Conservation (phyloP, 2,797 vertebrate species). For the Hephaestus fuliginosus region DNA sequence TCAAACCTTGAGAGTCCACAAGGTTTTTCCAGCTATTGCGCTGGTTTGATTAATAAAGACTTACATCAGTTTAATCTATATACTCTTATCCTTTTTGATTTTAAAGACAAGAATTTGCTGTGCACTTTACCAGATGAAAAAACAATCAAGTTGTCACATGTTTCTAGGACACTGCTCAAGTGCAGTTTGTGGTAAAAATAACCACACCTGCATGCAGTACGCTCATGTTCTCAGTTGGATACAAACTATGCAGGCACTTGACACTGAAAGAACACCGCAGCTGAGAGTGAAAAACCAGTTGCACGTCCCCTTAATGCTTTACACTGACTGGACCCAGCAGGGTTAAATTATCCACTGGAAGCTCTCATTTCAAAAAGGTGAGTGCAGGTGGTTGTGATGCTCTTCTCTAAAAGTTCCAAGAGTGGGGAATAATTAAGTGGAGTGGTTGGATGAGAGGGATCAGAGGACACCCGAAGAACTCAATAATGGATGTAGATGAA, state of each 20-base stretch:
- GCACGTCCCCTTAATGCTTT: slow-evolving; percentile 1
- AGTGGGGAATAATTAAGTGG: slow-evolving; percentile 47
- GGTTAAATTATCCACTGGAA: slow-evolving; percentile 24
- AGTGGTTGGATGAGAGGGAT: slow-evolving; percentile 52
- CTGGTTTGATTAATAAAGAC: neutral
- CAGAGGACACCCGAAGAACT: slow-evolving; percentile 43
- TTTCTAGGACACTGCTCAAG: slow-evolving; percentile 13
- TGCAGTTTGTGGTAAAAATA: slow-evolving; percentile 20
- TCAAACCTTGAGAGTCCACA: neutral
- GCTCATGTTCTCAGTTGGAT: slow-evolving; percentile 1
- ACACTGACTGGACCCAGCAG: neutral
- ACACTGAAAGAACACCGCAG: neutral
- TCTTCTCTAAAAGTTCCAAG: slow-evolving; percentile 29
- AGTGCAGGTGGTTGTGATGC: slow-evolving; percentile 13
- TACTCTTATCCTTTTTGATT: too few relatives aligned
- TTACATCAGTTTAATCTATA: neutral
- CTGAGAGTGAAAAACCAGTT: slow-evolving; percentile 3
- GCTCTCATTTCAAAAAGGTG: slow-evolving; percentile 34
- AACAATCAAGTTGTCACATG: neutral
- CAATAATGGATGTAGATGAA: slow-evolving; percentile 29
- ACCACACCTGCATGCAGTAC: neutral
- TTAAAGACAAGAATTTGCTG: neutral
- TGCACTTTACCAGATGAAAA: neutral
- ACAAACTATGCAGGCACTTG: neutral
- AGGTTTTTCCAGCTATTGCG: neutral